These are phyloP conservation scores for Oreochromis grahami DNA, from an alignment of 2,797 vertebrate genomes.

Conservation along the genomic window DNA sequence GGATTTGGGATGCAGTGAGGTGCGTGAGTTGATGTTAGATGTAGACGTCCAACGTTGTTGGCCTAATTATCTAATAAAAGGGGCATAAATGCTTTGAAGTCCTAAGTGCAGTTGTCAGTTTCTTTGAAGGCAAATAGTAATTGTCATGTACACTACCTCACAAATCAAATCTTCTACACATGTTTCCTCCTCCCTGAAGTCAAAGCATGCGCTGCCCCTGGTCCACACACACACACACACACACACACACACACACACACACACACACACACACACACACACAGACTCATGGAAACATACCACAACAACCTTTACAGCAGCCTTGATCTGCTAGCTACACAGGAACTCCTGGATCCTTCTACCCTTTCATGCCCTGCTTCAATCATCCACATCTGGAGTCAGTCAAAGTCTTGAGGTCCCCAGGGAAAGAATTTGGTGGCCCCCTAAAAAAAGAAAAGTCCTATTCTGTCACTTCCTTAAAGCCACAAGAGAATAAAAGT, in stretches of 20 bases:
- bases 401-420: conserved; percentile 43
- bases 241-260: background rate
- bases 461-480: conserved; percentile 39
- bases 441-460: conserved; percentile 2
- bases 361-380: conserved; percentile 37
- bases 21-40: conserved; percentile 53
- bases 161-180: conserved; percentile 75
- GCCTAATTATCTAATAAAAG: conserved; percentile 76
- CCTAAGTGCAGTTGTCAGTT: conserved; percentile 73
- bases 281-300: conserved; percentile 1
- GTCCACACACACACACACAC: background rate
- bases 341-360: conserved; percentile 38
- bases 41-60: conserved; percentile 51
- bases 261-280: background rate
- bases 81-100: conserved; percentile 74
- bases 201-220: conserved; percentile 9
- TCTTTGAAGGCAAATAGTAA: conserved; percentile 77
- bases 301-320: conserved; percentile 46
- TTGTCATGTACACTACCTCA: conserved; percentile 76
- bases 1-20: conserved; percentile 13
- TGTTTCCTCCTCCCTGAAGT: conserved; percentile 59
- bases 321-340: conserved; percentile 49
- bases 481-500: conserved; percentile 26
- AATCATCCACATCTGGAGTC: conserved; percentile 70
- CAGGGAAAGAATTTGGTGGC: conserved; percentile 37